A percentile compares a stretch with the other conserved stretches of the same genome.
Conservation (phyloP, 64 coral and sea anemone genomes). For the Porites australiensis region DNA sequence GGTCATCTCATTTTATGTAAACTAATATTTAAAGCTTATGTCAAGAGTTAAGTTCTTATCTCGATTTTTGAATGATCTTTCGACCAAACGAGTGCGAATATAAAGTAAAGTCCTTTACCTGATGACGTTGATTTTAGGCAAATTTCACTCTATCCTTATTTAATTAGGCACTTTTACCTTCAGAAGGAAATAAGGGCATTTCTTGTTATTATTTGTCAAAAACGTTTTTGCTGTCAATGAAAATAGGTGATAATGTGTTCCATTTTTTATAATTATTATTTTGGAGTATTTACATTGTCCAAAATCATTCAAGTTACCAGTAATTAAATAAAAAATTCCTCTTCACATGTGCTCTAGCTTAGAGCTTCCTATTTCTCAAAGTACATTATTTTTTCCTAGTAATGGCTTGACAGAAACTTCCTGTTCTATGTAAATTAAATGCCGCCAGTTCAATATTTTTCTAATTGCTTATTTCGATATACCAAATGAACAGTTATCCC, state of each 20-base stretch:
- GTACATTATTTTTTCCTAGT: too few relatives aligned
- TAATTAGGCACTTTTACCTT: background rate
- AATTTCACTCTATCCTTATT: background rate
- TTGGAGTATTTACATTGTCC: background rate
- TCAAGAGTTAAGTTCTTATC: background rate
- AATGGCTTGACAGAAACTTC: background rate
- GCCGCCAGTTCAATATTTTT: background rate
- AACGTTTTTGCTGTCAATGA: background rate
- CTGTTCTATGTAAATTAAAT: constrained; percentile 4
- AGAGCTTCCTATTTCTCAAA: background rate
- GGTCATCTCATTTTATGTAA: background rate
- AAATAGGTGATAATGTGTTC: constrained; percentile 1
- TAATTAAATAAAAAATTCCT: background rate
- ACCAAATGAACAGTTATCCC: too few relatives aligned
- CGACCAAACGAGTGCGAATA: background rate
- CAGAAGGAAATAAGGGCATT: background rate
- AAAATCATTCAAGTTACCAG: background rate
- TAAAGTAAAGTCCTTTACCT: background rate
- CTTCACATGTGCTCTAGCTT: background rate
- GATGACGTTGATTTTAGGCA: background rate
- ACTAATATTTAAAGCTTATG: background rate
- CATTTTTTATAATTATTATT: background rate
- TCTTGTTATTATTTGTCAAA: background rate
- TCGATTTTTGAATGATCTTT: background rate
- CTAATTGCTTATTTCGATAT: too few relatives aligned